Base-by-base conservation (phyloP, 1,140 invertebrate genomes). In the Drosophila pachea region DNA sequence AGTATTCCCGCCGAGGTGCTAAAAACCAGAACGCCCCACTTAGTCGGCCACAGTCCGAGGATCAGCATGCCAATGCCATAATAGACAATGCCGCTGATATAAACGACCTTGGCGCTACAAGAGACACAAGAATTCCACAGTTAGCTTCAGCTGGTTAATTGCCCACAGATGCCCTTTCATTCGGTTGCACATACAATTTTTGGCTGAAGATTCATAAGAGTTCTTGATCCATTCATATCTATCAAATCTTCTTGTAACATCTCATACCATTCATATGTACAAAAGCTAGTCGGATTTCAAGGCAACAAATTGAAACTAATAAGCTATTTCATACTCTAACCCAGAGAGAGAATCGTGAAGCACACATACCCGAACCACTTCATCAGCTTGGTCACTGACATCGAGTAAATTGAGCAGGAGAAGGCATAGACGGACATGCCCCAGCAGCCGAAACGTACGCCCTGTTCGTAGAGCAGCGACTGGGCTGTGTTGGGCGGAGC, bases 361-460 rank as follows among this genome's bases (percentile, higher is more conserved):
- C n/a, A 3, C 7, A 42, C 79, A 68, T 45, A 83, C 79, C 79
- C 92, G 75, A 94, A 95, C 88, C 91, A 92, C 67, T 94, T 90
- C 50, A 96, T 94, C 7, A 96, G 89, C 76, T 91, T 93, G 67
- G 95, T 95, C 12, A 96, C 95, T n/a, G 92, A 86, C 53, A 94
- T 86, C 0, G 95, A 96, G 82, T 96, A 97, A 48, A 94, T 90
- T 1, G 95, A 93, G 86, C 95, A 97, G 2, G 95, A 95, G 12
- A 97, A 81, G 0, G 95, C 96, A 84, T 96, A 97, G 76, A 96
- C 91, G 0, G 95, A 92, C 94, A 97, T 95, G 45, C 94, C 95
- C 92, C 94, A 95, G 67, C 95, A 96, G 4, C 95, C 95, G 58
- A 96, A 95, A 40, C 95, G 90, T 0, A 97, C 94, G 0, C 95